Evolutionary conservation across 2,113 vertebrate genomes (phyloP).

Genomic region (Alectura lathami): DNA sequence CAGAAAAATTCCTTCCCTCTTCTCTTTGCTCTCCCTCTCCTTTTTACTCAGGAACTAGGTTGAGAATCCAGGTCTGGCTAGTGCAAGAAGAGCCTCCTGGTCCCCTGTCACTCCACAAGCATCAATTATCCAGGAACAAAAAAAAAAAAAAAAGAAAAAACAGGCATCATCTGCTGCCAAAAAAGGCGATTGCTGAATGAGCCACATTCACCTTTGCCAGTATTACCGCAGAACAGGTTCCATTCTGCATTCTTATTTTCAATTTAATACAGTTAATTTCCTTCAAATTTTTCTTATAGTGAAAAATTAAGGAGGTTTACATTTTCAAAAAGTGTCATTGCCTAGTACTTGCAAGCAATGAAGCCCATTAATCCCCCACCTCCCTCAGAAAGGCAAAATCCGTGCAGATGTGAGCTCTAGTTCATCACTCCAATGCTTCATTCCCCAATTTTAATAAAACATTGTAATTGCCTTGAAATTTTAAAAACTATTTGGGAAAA

Average conservation of each 20-base stretch:
- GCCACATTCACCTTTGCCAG: not conserved
- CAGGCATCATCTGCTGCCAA: not conserved
- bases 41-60: not conserved
- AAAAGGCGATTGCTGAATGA: not conserved
- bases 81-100: not conserved
- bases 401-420: not conserved
- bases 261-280: not conserved
- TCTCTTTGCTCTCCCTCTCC: not conserved
- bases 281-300: not conserved
- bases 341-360: not conserved
- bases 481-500: not conserved
- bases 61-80: not conserved
- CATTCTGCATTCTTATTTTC: not conserved
- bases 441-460: not conserved
- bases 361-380: not conserved
- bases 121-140: not conserved
- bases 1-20: not conserved
- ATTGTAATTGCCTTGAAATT: not conserved
- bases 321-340: not conserved
- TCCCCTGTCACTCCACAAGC: not conserved
- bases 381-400: not conserved
- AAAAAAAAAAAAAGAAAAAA: conserved; percentile 11
- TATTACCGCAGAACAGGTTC: not conserved
- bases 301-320: not conserved
- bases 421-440: not conserved